Evolutionary conservation across 2,888 invertebrate species (phyloP).

Genomic region (Eupithecia abbreviata): DNA sequence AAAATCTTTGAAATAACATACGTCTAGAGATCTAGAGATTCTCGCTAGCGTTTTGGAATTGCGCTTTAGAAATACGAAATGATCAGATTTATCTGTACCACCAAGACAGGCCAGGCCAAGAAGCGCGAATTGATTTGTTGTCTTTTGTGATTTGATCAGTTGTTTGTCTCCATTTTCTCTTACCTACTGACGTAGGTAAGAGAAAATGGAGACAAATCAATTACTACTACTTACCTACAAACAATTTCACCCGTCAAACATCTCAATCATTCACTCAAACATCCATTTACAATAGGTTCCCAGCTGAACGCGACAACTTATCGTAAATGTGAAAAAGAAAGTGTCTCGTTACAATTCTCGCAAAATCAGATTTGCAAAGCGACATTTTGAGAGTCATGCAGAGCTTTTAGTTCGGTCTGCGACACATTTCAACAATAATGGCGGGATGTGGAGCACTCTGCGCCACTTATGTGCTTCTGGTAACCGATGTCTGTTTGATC

Average conservation of each 20-base stretch:
- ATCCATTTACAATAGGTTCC: neutral
- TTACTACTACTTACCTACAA: neutral
- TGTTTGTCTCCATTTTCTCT: neutral
- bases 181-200: no score
- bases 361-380: constrained; percentile 36
- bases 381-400: constrained; percentile 37
- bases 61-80: neutral
- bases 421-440: constrained; percentile 38
- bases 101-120: neutral
- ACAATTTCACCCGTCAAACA: constrained; percentile 3
- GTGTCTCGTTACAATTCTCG: constrained; percentile 29
- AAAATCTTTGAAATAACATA: neutral
- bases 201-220: no score
- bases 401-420: constrained; percentile 39
- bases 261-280: constrained; percentile 4
- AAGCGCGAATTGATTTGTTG: neutral
- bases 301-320: constrained; percentile 2
- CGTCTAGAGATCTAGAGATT: neutral
- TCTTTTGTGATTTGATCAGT: no score
- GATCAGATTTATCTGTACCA: neutral
- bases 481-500: constrained; percentile 37
- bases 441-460: constrained; percentile 40
- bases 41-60: neutral
- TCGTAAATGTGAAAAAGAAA: constrained; percentile 4
- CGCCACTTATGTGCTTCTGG: constrained; percentile 43